Conservation (phyloP, 1,140 invertebrate genomes). For the Caenorhabditis elegans region WBcel235 BX284602.5:9172501-9173000, state of each 20-base stretch:
- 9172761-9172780: conserved; percentile 29
- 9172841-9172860: neutral
- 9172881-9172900: conserved; percentile 24
- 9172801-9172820: too few species aligned
- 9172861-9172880: neutral
- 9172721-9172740: neutral
- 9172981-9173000: too few species aligned
- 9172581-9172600: neutral
- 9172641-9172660: conserved; percentile 35
- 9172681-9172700: neutral
- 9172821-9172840: too few species aligned
- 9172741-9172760: conserved; percentile 18
- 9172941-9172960: neutral
- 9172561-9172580: neutral
- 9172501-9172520: too few species aligned
- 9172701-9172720: neutral
- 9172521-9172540: too few species aligned
- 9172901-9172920: neutral
- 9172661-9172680: conserved; percentile 15
- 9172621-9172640: conserved; percentile 37
- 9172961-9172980: neutral
- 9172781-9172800: neutral
- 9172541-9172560: neutral
- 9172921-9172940: neutral
- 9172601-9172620: neutral